A percentile compares a stretch with the other conserved stretches of the same genome.
Evolutionary conservation across 2,113 vertebrate genomes (phyloP).

Genomic region (Caloenas nicobarica): DNA sequence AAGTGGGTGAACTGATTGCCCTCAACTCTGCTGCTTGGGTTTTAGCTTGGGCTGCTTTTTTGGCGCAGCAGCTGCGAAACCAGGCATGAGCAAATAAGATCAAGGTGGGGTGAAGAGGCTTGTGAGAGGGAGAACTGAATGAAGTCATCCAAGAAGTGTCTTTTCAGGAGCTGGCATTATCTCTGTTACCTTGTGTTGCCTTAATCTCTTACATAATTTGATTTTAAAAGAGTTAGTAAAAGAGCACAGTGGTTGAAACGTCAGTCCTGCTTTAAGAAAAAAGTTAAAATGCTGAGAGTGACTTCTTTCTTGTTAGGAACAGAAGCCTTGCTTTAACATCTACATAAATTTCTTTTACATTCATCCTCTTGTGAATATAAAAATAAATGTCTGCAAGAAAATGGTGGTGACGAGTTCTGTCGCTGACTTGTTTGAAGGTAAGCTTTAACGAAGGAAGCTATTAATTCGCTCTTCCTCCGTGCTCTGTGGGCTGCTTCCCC

Average conservation of each 20-base stretch:
- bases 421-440: slow-evolving; percentile 45
- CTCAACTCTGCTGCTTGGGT: background rate
- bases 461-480: slow-evolving; percentile 10
- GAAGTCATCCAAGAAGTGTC: background rate
- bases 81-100: background rate
- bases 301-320: slow-evolving; percentile 23
- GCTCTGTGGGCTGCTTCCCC: slow-evolving; percentile 34
- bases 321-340: slow-evolving; percentile 47
- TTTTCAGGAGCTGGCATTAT: background rate
- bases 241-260: background rate
- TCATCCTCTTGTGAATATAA: slow-evolving; percentile 3
- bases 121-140: background rate
- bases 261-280: background rate
- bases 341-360: background rate
- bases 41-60: background rate
- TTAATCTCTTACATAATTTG: background rate
- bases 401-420: background rate
- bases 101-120: background rate
- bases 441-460: slow-evolving; percentile 47
- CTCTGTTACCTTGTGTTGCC: background rate
- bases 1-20: background rate
- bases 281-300: background rate
- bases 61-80: background rate
- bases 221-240: background rate
- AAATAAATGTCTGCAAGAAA: slow-evolving; percentile 44